Evolutionary conservation across 37 sponge, comb jelly and placozoan genomes (phyloP), one percentile per base, ranked within the genome.

Genomic region (Amphimedon queenslandica): DNA sequence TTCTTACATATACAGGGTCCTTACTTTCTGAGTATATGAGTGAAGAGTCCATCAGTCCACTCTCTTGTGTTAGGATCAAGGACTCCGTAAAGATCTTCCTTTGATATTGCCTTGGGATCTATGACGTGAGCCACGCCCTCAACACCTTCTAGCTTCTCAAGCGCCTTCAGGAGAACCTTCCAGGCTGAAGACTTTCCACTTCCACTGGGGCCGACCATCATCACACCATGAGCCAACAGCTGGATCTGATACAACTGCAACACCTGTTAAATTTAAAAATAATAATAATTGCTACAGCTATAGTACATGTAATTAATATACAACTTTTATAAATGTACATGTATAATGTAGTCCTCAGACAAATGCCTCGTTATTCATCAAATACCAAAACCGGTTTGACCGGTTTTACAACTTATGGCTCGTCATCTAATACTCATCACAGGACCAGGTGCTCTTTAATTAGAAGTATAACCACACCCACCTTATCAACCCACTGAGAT

Each of bases 161-260:
- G 81, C 63, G 99, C 99, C 82, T 89, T 92, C 74, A 94, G 80
- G 33, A 98, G 90, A 35, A 94, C 92, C 66, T 69, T 74, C 99
- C 99, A 98, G 29, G 95, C 99, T 6, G 93, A 83, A 63, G 90
- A 84, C 77, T 98, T 98, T 31, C 99, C 99, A 71, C 90, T 88
- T 27, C 99, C 99, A 89, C 95, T 94, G 57, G 98, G 98, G 3
- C 98, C 98, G 1, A 97, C 98, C 94, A 97, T 94, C 94, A 97
- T 94, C 74, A 97, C 77, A 42, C 98, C 98, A 65, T 97, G 98
- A 61, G 88, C 84, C 31, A 97, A 39, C 67, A 85, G 77, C 13
- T 89, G 71, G 58, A 97, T 97, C 76, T 97, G 98, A 82, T 93
- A 97, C 53, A 97, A 69, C 77, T 97, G 98, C 30, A 97, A 81